Percentiles rank a stretch among this genome's conserved stretches.
phyloP scores from a whole-genome alignment of 2,113 vertebrate genomes.

The Anarhynchus alexandrinus region DNA sequence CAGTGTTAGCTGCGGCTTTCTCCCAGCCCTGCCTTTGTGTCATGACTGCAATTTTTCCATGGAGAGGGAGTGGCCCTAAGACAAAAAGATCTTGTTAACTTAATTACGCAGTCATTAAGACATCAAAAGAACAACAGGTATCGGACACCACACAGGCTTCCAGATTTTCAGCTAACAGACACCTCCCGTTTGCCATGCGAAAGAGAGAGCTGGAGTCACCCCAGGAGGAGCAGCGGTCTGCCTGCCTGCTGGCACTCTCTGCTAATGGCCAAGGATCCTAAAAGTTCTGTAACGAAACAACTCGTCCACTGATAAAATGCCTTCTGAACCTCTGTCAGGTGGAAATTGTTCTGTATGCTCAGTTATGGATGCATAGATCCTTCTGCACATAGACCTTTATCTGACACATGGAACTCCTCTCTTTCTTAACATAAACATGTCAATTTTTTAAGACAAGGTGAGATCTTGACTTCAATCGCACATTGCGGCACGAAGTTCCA shows the following conservation, averaged over 20 bases:
- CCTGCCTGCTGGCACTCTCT: background rate
- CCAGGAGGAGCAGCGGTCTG: background rate
- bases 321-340: background rate
- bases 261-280: background rate
- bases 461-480: background rate
- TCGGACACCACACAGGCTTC: background rate
- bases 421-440: background rate
- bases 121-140: background rate
- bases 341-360: background rate
- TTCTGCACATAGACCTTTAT: background rate
- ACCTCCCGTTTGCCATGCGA: accelerated
- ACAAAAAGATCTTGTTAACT: background rate
- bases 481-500: background rate
- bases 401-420: background rate
- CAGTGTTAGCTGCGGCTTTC: background rate
- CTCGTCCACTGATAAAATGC: background rate
- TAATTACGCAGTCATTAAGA: background rate
- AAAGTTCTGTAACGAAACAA: background rate
- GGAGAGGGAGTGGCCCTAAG: background rate
- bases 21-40: background rate
- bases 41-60: background rate
- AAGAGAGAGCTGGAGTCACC: background rate
- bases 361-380: background rate
- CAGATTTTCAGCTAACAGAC: background rate
- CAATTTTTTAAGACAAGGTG: background rate